Evolutionary conservation across 2,797 vertebrate genomes (phyloP).

Genomic region (Arnoldichthys spilopterus): DNA sequence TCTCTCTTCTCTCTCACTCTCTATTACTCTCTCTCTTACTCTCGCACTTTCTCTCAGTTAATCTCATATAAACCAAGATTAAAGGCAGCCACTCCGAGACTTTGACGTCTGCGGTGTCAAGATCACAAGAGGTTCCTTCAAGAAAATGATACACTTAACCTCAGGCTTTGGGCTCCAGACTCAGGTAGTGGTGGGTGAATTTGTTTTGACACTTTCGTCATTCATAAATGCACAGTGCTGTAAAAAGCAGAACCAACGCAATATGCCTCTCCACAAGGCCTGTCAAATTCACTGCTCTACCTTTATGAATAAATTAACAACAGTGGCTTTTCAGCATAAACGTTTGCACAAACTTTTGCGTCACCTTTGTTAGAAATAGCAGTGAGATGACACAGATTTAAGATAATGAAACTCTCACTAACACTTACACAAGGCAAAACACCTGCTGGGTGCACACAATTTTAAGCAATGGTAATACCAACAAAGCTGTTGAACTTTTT

Average conservation of each 20-base stretch:
- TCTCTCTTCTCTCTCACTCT: constrained; percentile 14
- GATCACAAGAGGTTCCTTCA: background rate
- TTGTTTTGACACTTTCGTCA: background rate
- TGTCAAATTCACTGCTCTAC: background rate
- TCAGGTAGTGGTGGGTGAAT: background rate
- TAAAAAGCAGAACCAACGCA: background rate
- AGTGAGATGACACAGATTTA: background rate
- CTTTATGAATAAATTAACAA: background rate
- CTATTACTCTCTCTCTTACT: background rate
- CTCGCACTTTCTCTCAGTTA: background rate
- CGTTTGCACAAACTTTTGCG: background rate
- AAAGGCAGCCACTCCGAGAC: background rate
- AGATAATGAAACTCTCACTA: background rate
- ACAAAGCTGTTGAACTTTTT: background rate
- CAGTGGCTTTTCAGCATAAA: background rate
- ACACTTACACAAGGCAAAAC: background rate
- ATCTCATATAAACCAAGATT: constrained; percentile 25
- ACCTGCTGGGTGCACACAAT: background rate
- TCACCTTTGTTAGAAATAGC: background rate
- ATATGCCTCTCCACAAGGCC: background rate
- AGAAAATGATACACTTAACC: constrained; percentile 8
- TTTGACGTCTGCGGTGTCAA: constrained; percentile 11
- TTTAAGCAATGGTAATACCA: background rate
- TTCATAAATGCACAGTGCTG: background rate
- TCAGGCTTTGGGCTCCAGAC: background rate